Base-by-base conservation (phyloP, 2,888 invertebrate species). In the Mayetiola destructor region DNA sequence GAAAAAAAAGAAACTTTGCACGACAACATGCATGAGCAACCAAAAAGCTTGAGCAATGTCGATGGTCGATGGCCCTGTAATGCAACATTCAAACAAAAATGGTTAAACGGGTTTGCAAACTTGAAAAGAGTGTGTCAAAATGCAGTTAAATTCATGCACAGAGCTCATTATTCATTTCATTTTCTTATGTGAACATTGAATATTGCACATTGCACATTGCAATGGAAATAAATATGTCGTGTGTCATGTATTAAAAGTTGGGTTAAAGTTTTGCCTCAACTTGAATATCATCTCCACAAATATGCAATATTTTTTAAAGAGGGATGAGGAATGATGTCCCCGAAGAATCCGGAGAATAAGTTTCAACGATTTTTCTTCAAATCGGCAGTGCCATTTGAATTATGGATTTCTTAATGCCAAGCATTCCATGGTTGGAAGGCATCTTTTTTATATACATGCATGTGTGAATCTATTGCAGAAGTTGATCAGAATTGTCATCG, bases 131-230 rank as follows among this genome's bases (percentile, higher is more conserved):
- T 48, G 27, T 48, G 48, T 23, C 42, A 48, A 48, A 48, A 48
- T 10, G n/a, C 8, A 14, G 48, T 27, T 48, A 48, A 48, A 48
- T 48, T 27, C 27, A 16, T 48, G 48, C 23, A 27, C 27, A 27
- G 23, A 27, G 48, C 27, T 48, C 48, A 27, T 48, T 48, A 48
- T 48, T 48, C 48, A 48, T 48, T 48, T 48, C 48, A 39, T 39
- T n/a, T n/a, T n/a, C n/a, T n/a, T n/a, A n/a, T n/a, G n/a, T n/a
- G n/a, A n/a, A n/a, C n/a, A n/a, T n/a, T n/a, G n/a, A n/a, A n/a
- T n/a, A n/a, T n/a, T n/a, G n/a, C n/a, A n/a, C n/a, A n/a, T n/a
- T n/a, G n/a, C n/a, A n/a, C n/a, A n/a, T n/a, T n/a, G 12, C 10
- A 6, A 27, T 27, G 16, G 48, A 48, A n/a, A n/a, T 48, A 27